Percentiles rank a stretch among this genome's conserved stretches.
phyloP scores from a whole-genome alignment of 2,797 vertebrate species.

The Sebastes taczanowskii region DNA sequence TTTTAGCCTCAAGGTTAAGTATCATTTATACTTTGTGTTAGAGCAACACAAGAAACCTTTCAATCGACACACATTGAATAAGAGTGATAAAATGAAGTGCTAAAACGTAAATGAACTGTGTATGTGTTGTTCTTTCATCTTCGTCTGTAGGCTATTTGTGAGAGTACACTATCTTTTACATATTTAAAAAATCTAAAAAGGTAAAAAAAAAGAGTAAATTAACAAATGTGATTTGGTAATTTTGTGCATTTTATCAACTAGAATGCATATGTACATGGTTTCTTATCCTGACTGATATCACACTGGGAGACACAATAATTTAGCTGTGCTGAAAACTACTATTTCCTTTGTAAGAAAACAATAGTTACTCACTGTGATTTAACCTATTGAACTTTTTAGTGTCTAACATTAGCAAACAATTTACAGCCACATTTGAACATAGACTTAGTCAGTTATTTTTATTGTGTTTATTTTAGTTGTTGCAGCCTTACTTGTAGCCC shows the following conservation, averaged over 20 bases:
- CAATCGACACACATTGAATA: not conserved
- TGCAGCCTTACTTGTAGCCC: not conserved
- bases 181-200: not conserved
- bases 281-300: not conserved
- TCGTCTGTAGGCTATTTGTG: slow-evolving; percentile 6
- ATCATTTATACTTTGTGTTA: not conserved
- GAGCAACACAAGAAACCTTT: not conserved
- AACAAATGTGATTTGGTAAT: not conserved
- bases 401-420: too few relatives aligned
- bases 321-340: too few relatives aligned
- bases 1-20: not conserved
- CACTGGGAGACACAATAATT: too few relatives aligned
- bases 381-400: too few relatives aligned
- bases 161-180: not conserved
- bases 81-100: not conserved
- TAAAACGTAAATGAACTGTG: not conserved
- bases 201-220: too few relatives aligned
- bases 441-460: too few relatives aligned
- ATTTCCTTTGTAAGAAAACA: too few relatives aligned
- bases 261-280: not conserved
- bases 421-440: too few relatives aligned
- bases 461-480: not conserved
- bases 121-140: not conserved
- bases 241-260: not conserved
- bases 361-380: too few relatives aligned